Percentiles rank a stretch among this genome's conserved stretches.
Conservation (phyloP, 2,888 invertebrate species). For the Drosophila neotestacea region DNA sequence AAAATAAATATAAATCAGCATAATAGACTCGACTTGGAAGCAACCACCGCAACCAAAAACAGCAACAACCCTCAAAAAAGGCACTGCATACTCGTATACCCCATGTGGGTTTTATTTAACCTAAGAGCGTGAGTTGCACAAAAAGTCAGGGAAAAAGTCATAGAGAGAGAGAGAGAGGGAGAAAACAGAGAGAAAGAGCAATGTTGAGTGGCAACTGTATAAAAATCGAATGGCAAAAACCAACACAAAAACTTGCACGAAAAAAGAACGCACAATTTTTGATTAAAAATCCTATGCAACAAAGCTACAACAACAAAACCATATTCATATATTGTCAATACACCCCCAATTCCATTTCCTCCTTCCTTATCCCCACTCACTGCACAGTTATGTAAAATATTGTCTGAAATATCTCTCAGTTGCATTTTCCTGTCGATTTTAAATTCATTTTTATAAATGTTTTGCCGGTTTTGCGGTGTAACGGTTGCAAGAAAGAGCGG, state of each 20-base stretch:
- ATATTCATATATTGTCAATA: constrained; percentile 42
- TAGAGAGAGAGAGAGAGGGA: background rate
- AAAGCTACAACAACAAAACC: constrained; percentile 30
- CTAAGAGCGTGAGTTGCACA: background rate
- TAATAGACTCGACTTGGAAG: constrained; percentile 69
- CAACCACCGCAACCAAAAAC: constrained; percentile 59
- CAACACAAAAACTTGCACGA: constrained; percentile 28
- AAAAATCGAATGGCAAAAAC: constrained; percentile 31
- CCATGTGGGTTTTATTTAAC: constrained; percentile 21
- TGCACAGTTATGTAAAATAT: constrained; percentile 47
- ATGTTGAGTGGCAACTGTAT: constrained; percentile 23
- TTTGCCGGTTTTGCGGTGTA: constrained; percentile 66
- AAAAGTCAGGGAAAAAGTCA: background rate
- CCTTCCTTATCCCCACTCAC: background rate
- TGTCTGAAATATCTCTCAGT: constrained; percentile 47
- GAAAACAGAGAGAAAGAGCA: background rate
- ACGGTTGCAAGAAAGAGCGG: background rate
- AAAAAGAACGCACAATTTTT: constrained; percentile 53
- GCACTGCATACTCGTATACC: constrained; percentile 6
- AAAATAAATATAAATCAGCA: constrained; percentile 79
- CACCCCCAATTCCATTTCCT: background rate
- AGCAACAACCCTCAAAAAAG: constrained; percentile 58
- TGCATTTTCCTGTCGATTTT: constrained; percentile 72
- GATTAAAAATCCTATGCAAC: constrained; percentile 76
- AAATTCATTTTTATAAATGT: constrained; percentile 77